Base-by-base conservation (phyloP, 1,140 invertebrate species). In the Cydia amplana region DNA sequence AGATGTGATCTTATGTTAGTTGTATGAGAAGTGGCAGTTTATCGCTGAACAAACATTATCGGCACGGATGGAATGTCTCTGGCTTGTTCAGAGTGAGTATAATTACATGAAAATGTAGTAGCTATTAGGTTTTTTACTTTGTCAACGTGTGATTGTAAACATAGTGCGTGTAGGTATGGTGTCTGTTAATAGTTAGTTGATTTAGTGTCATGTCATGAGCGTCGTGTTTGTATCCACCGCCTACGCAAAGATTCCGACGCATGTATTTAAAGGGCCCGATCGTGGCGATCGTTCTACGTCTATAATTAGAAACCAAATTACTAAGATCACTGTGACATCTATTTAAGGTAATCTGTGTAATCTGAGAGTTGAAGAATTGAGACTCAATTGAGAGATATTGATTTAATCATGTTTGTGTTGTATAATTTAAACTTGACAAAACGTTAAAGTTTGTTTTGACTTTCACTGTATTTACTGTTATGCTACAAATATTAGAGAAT, bases 61-160 rank as follows among this genome's bases (percentile, higher is more conserved):
- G 74, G 51, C 40, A 78, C 82, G 79, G 77, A 83, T 83, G 82
- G 82, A 80, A 83, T 82, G 76, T 76, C 74, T 51, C 73, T 75
- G 55, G 65, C 51, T 73, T 82, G 76, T 80, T 77, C 82, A 82
- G 78, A 80, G 80, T 83, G 76, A 78, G 82, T 78, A 79, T 74
- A 51, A 72, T 76, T 67, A 74, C 46, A n/a, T 28, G 63, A 65
- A 51, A 67, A 74, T 78, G 36, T 75, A 70, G 16, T 70, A 60
- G 20, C 16, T 70, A 40, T 36, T 63, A 70, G 55, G 25, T 70
- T 76, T 75, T 75, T 76, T 76, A 36, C 10, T 36, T 72, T 63
- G 77, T 74, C 74, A 72, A 75, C 77, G 74, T 74, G 51, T 25
- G 43, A 64, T 67, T 64, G 73, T 40, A 49, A 18, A 72, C 55